Percentiles rank a stretch among this genome's conserved stretches.
phyloP scores from a whole-genome alignment of 2,113 vertebrate genomes.

The Nibea coibor region DNA sequence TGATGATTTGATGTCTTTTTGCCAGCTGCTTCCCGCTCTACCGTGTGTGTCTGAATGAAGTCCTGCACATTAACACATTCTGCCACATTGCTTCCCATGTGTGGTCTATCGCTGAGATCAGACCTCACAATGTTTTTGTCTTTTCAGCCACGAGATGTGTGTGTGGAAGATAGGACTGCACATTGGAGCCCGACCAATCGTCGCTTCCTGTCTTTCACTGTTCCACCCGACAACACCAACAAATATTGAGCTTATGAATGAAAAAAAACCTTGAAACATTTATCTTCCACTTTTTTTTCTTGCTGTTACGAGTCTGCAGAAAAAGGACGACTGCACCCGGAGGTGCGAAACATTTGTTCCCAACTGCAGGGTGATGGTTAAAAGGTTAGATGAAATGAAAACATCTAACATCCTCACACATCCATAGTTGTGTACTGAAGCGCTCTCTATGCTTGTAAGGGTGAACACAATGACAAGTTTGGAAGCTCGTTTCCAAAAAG shows the following conservation, averaged over 20 bases:
- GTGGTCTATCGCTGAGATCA: neutral
- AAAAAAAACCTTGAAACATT: slow-evolving; percentile 4
- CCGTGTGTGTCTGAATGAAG: neutral
- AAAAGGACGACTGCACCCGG: neutral
- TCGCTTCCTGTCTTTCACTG: neutral
- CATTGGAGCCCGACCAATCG: neutral
- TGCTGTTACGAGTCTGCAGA: neutral
- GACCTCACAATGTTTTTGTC: neutral
- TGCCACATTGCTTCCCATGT: neutral
- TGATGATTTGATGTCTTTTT: slow-evolving; percentile 33
- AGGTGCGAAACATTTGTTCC: neutral
- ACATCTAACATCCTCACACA: neutral
- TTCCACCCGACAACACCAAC: neutral
- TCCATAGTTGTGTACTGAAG: neutral
- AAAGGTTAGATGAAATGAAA: neutral
- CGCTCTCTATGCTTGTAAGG: too few relatives aligned
- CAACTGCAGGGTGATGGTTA: neutral
- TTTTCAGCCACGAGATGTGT: neutral
- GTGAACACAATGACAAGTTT: too few relatives aligned
- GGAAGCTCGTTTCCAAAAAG: too few relatives aligned
- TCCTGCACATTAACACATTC: slow-evolving; percentile 20
- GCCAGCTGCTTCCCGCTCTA: slow-evolving; percentile 40
- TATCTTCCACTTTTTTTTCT: neutral
- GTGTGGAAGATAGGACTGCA: neutral
- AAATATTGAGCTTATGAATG: slow-evolving; percentile 2